Evolutionary conservation across 2,888 invertebrate genomes (phyloP).

Genomic region (Ophioninae sp.): DNA sequence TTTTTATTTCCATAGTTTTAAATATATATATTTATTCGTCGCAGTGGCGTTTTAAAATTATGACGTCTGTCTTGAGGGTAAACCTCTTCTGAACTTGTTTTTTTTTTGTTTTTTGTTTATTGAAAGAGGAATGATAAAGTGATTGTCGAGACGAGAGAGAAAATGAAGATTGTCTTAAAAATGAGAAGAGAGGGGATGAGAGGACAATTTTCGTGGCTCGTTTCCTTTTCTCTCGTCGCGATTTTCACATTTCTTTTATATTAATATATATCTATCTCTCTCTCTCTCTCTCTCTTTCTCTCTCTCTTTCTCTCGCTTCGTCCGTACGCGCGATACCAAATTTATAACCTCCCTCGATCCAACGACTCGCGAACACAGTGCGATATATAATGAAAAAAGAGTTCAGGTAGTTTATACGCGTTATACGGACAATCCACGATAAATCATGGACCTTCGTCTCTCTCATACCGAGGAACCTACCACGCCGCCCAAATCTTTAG

Average conservation of each 20-base stretch:
- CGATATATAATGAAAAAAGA: slow-evolving; percentile 35
- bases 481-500: slow-evolving; percentile 52
- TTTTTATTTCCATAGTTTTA: too few relatives aligned
- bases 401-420: slow-evolving; percentile 59
- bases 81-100: too few relatives aligned
- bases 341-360: slow-evolving; percentile 53
- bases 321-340: slow-evolving; percentile 30
- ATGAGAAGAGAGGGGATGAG: background rate
- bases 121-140: slow-evolving; percentile 48
- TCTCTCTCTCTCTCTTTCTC: background rate
- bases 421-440: slow-evolving; percentile 76
- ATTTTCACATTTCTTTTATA: background rate
- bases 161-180: background rate
- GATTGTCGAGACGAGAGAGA: slow-evolving; percentile 35
- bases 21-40: too few relatives aligned
- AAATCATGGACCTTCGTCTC: slow-evolving; percentile 72
- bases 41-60: too few relatives aligned
- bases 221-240: background rate
- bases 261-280: background rate
- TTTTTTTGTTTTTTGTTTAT: too few relatives aligned
- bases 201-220: background rate
- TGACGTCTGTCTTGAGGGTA: too few relatives aligned
- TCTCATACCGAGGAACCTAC: slow-evolving; percentile 14
- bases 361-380: slow-evolving; percentile 48
- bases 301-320: background rate